These are phyloP conservation scores for Diceros bicornis DNA, from an alignment of 2,797 vertebrate genomes.

Conservation along the genomic window DNA sequence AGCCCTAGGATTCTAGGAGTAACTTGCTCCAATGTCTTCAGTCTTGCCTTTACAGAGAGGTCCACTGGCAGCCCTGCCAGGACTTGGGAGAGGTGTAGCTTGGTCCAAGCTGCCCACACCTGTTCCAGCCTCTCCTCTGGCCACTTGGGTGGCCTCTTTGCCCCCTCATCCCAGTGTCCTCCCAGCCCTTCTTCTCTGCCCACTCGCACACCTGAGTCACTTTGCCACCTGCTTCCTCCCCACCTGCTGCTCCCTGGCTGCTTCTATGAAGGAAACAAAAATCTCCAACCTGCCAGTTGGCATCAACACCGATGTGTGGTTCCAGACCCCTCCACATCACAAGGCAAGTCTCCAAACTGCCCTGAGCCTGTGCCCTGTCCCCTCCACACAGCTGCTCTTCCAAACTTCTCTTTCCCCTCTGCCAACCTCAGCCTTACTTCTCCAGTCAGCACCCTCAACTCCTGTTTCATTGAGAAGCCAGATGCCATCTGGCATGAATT, in stretches of 20 bases:
- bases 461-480: neutral
- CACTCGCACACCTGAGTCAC: neutral
- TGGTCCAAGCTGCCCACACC: neutral
- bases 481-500: neutral
- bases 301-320: neutral
- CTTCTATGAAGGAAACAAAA: slow-evolving; percentile 48
- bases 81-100: neutral
- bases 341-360: slow-evolving; percentile 22
- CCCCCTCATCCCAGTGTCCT: neutral
- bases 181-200: neutral
- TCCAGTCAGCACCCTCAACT: neutral
- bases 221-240: slow-evolving; percentile 52
- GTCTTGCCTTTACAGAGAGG: neutral
- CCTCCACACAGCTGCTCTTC: neutral
- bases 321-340: slow-evolving; percentile 37
- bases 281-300: neutral
- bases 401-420: neutral
- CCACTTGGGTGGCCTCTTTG: neutral
- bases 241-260: slow-evolving; percentile 58
- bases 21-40: neutral
- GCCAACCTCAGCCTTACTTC: neutral
- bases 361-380: neutral
- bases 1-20: neutral
- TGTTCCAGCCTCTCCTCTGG: neutral
- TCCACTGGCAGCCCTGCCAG: neutral